Percentiles rank a stretch among this genome's conserved stretches.
These are phyloP conservation scores for Apamea crenata DNA, from an alignment of 2,888 invertebrate genomes.

Conservation along the genomic window DNA sequence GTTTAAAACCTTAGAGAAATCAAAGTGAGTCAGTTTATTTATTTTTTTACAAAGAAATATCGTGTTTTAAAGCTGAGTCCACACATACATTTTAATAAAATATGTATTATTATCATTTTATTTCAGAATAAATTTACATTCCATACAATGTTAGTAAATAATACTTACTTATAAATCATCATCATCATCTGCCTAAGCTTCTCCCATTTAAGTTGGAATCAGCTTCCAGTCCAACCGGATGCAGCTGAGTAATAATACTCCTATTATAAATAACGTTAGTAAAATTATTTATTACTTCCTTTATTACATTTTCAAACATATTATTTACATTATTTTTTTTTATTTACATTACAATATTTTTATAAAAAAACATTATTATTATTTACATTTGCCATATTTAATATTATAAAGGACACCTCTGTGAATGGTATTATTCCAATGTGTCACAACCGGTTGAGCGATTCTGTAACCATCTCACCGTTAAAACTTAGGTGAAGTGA, in stretches of 20 bases:
- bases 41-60: not conserved
- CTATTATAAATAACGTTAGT: not conserved
- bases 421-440: not conserved
- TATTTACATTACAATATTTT: too few relatives aligned
- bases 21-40: not conserved
- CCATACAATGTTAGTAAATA: not conserved
- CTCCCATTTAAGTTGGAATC: not conserved
- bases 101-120: too few relatives aligned
- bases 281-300: not conserved
- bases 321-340: too few relatives aligned
- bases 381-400: not conserved
- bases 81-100: too few relatives aligned
- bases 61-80: not conserved
- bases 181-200: not conserved
- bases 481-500: too few relatives aligned
- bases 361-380: not conserved
- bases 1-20: not conserved
- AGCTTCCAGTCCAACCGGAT: not conserved
- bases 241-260: not conserved
- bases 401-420: not conserved
- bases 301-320: not conserved
- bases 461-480: too few relatives aligned
- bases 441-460: not conserved
- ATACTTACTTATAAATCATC: not conserved
- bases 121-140: too few relatives aligned